These are phyloP conservation scores for Caerostris darwini DNA, from an alignment of 1,140 invertebrate genomes.

Conservation along the genomic window DNA sequence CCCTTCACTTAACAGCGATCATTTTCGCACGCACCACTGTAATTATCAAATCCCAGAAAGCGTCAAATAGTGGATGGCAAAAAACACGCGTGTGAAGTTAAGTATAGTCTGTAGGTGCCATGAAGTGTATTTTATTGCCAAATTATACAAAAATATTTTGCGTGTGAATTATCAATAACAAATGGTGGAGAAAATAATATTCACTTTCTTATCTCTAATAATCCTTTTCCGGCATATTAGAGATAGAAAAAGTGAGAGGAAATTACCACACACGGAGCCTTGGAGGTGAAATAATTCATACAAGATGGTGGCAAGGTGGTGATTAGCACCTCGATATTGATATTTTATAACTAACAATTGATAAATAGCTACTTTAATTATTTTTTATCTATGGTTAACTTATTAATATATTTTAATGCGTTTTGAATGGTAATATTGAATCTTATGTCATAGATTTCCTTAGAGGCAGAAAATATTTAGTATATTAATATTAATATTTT, in stretches of 20 bases:
- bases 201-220: conserved; percentile 31
- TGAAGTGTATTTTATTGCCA: conserved; percentile 53
- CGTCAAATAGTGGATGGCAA: not conserved
- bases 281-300: not conserved
- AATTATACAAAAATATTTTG: conserved; percentile 49
- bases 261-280: conserved; percentile 10
- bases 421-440: too few relatives aligned
- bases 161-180: conserved; percentile 58
- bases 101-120: not conserved
- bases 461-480: too few relatives aligned
- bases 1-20: not conserved
- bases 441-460: too few relatives aligned
- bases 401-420: too few relatives aligned
- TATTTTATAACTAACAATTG: not conserved
- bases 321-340: not conserved
- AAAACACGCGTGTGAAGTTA: not conserved
- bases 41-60: conserved; percentile 33
- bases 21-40: not conserved
- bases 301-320: not conserved
- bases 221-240: conserved; percentile 5
- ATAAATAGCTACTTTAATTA: not conserved
- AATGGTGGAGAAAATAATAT: not conserved
- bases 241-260: not conserved
- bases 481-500: too few relatives aligned
- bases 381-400: too few relatives aligned